phyloP scores from a whole-genome alignment of 2,113 vertebrate genomes.

The Gallinago undulata region DNA sequence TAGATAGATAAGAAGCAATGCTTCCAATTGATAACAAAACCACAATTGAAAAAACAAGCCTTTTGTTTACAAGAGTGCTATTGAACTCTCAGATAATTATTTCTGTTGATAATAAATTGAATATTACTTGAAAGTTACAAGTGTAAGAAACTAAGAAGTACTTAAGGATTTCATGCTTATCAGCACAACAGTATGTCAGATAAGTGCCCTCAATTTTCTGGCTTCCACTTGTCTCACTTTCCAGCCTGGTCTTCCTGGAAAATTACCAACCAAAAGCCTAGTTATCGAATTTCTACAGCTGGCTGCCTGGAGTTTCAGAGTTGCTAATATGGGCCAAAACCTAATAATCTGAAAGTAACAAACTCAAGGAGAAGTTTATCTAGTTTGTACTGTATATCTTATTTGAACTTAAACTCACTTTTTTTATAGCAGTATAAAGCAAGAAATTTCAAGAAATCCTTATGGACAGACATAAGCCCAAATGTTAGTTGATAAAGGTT shows the following conservation, averaged over 20 bases:
- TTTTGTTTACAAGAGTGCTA: background rate
- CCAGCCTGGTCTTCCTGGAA: background rate
- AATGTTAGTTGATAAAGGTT: background rate
- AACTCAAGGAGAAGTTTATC: background rate
- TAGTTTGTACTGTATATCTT: background rate
- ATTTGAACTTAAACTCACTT: rapidly evolving
- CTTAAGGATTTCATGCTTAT: background rate
- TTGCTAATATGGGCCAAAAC: background rate
- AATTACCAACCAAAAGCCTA: background rate
- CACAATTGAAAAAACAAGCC: background rate
- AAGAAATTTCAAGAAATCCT: background rate
- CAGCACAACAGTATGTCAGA: background rate
- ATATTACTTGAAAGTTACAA: background rate
- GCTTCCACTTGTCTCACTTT: background rate
- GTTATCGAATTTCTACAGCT: background rate
- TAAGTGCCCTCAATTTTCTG: background rate
- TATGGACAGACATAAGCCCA: background rate
- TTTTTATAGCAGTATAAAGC: background rate
- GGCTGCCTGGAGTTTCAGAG: background rate
- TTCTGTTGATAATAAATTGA: background rate
- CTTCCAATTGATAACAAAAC: background rate
- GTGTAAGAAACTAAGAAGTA: background rate
- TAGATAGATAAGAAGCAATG: background rate
- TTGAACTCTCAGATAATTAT: background rate
- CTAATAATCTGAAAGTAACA: background rate